Conservation (phyloP, 2,113 vertebrate genomes). For the Tenebrosternarchus preto region DNA sequence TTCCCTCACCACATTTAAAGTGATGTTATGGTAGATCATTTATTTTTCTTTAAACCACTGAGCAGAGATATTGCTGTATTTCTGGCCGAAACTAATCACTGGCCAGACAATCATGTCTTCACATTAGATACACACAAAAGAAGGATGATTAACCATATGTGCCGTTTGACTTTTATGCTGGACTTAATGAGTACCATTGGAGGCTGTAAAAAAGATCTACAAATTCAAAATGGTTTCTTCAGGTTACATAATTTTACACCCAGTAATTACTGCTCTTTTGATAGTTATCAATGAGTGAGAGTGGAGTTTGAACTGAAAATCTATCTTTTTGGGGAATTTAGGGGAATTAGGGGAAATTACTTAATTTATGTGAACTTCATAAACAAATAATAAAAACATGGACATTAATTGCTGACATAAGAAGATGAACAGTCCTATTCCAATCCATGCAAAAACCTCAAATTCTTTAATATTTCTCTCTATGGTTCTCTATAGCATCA, state of each 20-base stretch:
- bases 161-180: background rate
- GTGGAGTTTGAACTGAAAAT: background rate
- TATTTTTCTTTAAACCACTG: background rate
- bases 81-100: background rate
- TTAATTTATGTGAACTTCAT: background rate
- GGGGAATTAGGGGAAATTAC: background rate
- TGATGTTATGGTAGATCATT: no score
- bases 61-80: background rate
- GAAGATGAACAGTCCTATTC: no score
- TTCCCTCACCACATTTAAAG: no score
- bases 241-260: background rate
- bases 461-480: no score
- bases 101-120: background rate
- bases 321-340: background rate
- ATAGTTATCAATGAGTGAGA: background rate
- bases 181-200: background rate
- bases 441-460: no score
- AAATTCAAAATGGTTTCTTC: background rate
- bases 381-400: no score
- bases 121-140: conserved; percentile 14
- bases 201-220: background rate
- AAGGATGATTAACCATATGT: background rate
- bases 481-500: no score
- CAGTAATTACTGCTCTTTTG: background rate
- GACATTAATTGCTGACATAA: no score